Evolutionary conservation across 2,797 vertebrate genomes (phyloP), one percentile per base, ranked within the genome.

Genomic region (Telmatherina bonti): DNA sequence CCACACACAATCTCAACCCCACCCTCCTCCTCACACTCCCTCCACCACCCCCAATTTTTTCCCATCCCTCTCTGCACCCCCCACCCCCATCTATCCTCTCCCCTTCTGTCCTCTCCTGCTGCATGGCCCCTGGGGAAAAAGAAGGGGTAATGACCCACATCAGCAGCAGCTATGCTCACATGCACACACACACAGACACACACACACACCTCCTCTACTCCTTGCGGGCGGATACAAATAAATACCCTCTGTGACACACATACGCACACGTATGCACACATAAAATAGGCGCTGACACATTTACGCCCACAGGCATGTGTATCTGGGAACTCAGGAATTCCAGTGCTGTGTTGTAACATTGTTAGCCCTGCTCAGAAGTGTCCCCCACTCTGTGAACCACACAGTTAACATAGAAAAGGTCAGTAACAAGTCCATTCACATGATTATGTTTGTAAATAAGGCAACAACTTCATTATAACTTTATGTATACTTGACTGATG

Each of bases 121-220:
- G 86, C 78, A 85, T 65, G 78, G 81, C 80, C 92, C 89, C 92
- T 72, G 57, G 83, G 68, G 87, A 92, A 82, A 86, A 85, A 84
- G 85, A 84, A 88, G 82, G 88, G 91, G 91, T 95, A 95, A 95
- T 95, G 92, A 94, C 93, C 92, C 93, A 92, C 93, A 95, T 94
- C 93, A 94, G 90, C 89, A 91, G 85, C 89, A 89, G 84, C 82
- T 64, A 83, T 56, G 78, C 83, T 85, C 83, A 79, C 89, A 82
- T 66, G 67, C 82, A 61, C 72, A 51, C 72, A 57, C 70, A 58
- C 67, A 78, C 78, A 82, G 70, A 70, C 74, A 55, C 73, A 61
- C 70, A 62, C 57, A 71, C 70, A 70, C 35, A 73, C 53, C 82
- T 56, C 33, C 56, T 43, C 35, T 15, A 29, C 58, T 75, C 52